Evolutionary conservation across 2,113 vertebrate genomes (phyloP).

Genomic region (Paratilapia polleni): DNA sequence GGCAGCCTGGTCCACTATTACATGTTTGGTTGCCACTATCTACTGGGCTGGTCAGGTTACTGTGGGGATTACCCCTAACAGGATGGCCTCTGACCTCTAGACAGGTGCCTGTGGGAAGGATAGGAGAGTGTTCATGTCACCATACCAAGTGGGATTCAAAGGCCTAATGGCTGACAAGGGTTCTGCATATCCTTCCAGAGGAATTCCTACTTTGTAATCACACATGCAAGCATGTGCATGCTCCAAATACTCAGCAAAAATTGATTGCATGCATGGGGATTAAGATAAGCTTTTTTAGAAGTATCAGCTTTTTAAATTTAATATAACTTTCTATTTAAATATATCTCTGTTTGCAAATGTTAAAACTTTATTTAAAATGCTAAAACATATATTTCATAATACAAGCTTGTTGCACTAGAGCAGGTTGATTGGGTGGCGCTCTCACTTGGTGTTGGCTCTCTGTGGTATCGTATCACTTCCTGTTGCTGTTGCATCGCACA

Average conservation of each 20-base stretch:
- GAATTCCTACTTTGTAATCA: slow-evolving; percentile 57
- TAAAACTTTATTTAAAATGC: neutral
- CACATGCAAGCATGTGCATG: slow-evolving; percentile 36
- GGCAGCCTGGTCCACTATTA: slow-evolving; percentile 42
- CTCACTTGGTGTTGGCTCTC: too few relatives aligned
- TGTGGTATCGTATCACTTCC: too few relatives aligned
- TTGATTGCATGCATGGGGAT: slow-evolving; percentile 11
- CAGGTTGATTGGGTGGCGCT: too few relatives aligned
- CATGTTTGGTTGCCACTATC: slow-evolving; percentile 57
- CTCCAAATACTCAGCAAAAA: slow-evolving; percentile 38
- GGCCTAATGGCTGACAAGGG: slow-evolving; percentile 34
- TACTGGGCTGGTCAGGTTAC: slow-evolving; percentile 73
- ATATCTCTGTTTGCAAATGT: neutral
- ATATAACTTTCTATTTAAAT: neutral
- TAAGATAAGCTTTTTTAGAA: neutral
- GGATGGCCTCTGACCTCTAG: slow-evolving; percentile 70
- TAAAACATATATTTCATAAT: neutral
- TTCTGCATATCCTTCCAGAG: slow-evolving; percentile 49
- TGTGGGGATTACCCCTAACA: slow-evolving; percentile 74
- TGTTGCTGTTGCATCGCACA: too few relatives aligned
- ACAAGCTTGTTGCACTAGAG: neutral
- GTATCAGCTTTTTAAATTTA: neutral
- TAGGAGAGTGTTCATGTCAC: slow-evolving; percentile 58
- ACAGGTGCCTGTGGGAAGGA: slow-evolving; percentile 74
- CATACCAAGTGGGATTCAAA: slow-evolving; percentile 68